Conservation (phyloP, 2,888 invertebrate species). For the Drosophila kambysellisi region DNA sequence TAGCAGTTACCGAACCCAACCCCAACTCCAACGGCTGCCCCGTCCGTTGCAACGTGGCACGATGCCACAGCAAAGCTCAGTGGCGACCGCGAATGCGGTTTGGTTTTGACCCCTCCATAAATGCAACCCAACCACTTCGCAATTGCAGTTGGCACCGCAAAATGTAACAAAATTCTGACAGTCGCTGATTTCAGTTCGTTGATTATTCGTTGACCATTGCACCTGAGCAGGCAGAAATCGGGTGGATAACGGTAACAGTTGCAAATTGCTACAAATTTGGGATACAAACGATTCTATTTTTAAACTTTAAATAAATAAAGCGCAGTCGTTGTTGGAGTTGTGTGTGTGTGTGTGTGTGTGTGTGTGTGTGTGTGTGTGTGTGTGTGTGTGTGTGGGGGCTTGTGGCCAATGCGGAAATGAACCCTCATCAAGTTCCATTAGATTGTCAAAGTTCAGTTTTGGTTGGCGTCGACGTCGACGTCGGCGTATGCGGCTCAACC, state of each 20-base stretch:
- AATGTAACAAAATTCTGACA: constrained; percentile 46
- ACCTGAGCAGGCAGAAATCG: constrained; percentile 12
- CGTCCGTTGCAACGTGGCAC: neutral
- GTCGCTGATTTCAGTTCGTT: constrained; percentile 59
- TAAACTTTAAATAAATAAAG: constrained; percentile 58
- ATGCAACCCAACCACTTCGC: neutral
- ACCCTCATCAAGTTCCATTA: constrained; percentile 72
- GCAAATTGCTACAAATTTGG: constrained; percentile 62
- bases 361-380: constrained; percentile 3
- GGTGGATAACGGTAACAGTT: neutral
- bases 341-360: constrained; percentile 4
- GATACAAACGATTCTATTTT: constrained; percentile 15
- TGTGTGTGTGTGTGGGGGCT: constrained; percentile 5
- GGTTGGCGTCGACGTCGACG: constrained; percentile 39
- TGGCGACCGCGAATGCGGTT: constrained; percentile 64
- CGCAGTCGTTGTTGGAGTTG: neutral
- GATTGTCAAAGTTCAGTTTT: constrained; percentile 63
- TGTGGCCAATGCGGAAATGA: constrained; percentile 38
- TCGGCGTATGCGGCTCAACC: constrained; percentile 47
- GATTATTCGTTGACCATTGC: constrained; percentile 49
- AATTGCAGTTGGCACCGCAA: constrained; percentile 24
- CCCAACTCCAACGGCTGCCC: neutral
- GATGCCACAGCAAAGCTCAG: constrained; percentile 65
- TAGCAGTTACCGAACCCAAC: neutral
- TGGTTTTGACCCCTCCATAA: constrained; percentile 4